These are phyloP conservation scores for Plecotus auritus DNA, from an alignment of 2,113 vertebrate species.

Conservation along the genomic window DNA sequence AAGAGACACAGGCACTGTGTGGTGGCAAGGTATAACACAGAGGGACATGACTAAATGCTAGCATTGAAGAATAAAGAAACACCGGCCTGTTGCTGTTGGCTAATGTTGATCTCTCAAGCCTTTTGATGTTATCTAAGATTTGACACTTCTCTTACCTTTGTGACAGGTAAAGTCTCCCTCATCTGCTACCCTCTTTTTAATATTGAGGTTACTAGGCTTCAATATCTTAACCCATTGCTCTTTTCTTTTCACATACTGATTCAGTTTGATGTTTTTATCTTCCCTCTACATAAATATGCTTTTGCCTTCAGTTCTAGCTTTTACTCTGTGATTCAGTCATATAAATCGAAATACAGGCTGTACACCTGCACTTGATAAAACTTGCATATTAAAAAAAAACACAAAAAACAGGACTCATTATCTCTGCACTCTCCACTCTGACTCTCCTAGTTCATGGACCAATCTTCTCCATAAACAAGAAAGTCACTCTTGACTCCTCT, in stretches of 20 bases:
- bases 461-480: background rate
- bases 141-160: background rate
- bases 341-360: background rate
- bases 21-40: background rate
- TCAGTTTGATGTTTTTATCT: background rate
- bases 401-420: background rate
- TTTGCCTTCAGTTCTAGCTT: background rate
- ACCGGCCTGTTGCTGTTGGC: background rate
- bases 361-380: background rate
- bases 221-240: background rate
- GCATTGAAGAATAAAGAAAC: background rate
- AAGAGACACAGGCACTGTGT: background rate
- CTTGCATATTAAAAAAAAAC: background rate
- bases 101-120: background rate
- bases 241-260: background rate
- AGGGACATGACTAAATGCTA: background rate
- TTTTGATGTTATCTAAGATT: background rate
- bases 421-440: background rate
- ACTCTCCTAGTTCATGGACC: background rate
- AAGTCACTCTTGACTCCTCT: background rate
- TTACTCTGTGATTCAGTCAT: background rate
- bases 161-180: background rate
- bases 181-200: background rate
- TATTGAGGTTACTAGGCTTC: background rate
- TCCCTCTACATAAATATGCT: background rate